Base-by-base conservation (phyloP, 2,113 vertebrate species). In the Thryonomys swinderianus region DNA sequence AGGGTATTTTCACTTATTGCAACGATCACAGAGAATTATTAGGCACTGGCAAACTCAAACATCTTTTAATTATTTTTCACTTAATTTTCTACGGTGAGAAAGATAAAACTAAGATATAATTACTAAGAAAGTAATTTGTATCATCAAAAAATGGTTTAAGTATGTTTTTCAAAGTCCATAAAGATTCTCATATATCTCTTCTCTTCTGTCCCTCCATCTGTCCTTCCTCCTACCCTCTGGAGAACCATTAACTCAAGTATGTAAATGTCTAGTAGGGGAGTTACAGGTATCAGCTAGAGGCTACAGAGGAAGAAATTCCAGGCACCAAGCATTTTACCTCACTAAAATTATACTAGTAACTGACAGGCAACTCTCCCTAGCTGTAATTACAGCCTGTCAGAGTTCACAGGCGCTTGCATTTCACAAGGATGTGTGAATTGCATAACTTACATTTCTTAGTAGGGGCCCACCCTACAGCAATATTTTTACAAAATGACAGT, bases 401-500 rank as follows among this genome's bases (percentile, higher is more conserved):
- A 76, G 93, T 96, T 91, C 94, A 95, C 53, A 94, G 94, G 51
- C 69, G 53, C 86, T 94, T 79, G 73, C 61, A 53, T 95, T 81
- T 88, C 73, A 69, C 32, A 71, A 37, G 51, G 51, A 89, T 76
- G 74, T 88, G 69, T 90, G 89, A 95, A 85, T 66, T 85, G 84
- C 59, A 74, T 53, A 8, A 42, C 74, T 95, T 83, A 59, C 37
- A 80, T 95, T 94, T 97, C 80, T 91, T 78, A 42, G 83, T 10
- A 91, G 80, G 34, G 62, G 8, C 42, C 64, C 9, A 0, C 40
- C 85, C 71, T 89, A 1, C 0, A 9, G 89, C 87, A 90, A 76
- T 57, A 59, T 90, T 95, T 93, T 94, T 88, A 88, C 74, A 92
- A 97, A 95, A 93, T 96, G 95, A 96, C 73, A 80, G n/a, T 82